Evolutionary conservation across 2,113 vertebrate genomes (phyloP).

Genomic region (Tetrax tetrax): DNA sequence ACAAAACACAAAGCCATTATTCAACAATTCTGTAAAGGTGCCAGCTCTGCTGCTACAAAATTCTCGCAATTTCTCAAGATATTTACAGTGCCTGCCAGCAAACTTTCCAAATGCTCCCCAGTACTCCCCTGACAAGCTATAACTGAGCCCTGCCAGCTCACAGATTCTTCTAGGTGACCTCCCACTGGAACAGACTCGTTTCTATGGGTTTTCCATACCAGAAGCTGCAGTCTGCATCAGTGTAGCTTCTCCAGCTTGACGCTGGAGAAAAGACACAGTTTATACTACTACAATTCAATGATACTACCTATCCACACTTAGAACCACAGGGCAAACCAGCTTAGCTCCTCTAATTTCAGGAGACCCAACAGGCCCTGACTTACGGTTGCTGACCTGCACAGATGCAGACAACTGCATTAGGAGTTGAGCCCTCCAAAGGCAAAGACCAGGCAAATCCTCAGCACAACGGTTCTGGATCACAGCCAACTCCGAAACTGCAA

Average conservation of each 20-base stretch:
- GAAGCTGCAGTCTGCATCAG: neutral
- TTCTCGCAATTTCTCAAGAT: neutral
- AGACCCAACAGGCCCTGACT: neutral
- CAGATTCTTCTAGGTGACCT: neutral
- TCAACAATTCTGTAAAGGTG: neutral
- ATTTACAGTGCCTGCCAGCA: neutral
- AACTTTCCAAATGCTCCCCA: neutral
- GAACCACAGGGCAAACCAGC: neutral
- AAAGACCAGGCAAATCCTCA: neutral
- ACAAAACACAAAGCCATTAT: neutral
- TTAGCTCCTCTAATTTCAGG: neutral
- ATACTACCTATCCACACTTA: neutral
- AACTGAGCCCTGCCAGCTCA: neutral
- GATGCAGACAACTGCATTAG: neutral
- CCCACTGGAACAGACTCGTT: neutral
- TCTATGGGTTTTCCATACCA: neutral
- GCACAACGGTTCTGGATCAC: neutral
- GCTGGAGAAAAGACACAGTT: neutral
- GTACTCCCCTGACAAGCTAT: neutral
- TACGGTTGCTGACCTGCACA: fast-evolving
- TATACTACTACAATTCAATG: neutral
- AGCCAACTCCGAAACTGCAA: neutral
- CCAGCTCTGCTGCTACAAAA: neutral
- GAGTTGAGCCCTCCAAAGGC: neutral
- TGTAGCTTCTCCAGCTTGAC: neutral